Percentiles rank a stretch among this genome's conserved stretches.
Evolutionary conservation across 2,888 invertebrate species (phyloP).

Genomic region (Harmothoe impar): DNA sequence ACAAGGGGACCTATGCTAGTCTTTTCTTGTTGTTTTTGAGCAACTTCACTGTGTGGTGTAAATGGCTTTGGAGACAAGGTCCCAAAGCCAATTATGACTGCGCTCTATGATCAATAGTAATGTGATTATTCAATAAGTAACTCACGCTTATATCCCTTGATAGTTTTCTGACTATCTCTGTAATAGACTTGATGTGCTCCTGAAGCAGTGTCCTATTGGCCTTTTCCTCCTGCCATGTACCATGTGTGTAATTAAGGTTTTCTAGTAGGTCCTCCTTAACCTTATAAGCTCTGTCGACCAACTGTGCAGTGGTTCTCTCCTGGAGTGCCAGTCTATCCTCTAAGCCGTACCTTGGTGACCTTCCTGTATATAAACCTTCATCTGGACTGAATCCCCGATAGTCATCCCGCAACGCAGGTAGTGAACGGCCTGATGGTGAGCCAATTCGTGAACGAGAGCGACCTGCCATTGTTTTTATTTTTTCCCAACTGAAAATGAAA

Average conservation of each 20-base stretch:
- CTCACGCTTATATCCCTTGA: slow-evolving; percentile 80
- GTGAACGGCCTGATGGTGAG: slow-evolving; percentile 3
- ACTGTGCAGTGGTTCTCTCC: slow-evolving; percentile 77
- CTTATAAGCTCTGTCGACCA: slow-evolving; percentile 81
- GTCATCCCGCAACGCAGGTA: slow-evolving; percentile 31
- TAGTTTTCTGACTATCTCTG: slow-evolving; percentile 81
- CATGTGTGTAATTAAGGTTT: slow-evolving; percentile 81
- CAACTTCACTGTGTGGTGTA: too few species aligned
- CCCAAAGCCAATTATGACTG: too few species aligned
- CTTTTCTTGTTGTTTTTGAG: too few species aligned
- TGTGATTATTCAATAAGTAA: background rate
- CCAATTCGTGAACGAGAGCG: slow-evolving; percentile 30
- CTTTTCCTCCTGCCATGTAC: slow-evolving; percentile 83
- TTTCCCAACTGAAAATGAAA: too few species aligned
- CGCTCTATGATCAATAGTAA: too few species aligned
- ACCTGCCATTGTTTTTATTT: background rate
- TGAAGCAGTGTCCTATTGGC: slow-evolving; percentile 80
- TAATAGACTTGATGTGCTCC: slow-evolving; percentile 83
- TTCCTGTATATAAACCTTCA: background rate
- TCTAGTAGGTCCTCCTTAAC: slow-evolving; percentile 82
- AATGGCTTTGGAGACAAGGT: too few species aligned
- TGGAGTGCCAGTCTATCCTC: slow-evolving; percentile 79
- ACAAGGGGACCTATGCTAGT: too few species aligned
- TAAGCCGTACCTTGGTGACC: slow-evolving; percentile 67
- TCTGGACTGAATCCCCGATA: slow-evolving; percentile 48